phyloP scores from a whole-genome alignment of 2,888 invertebrate genomes.

The Leptopilina drosophilae region DNA sequence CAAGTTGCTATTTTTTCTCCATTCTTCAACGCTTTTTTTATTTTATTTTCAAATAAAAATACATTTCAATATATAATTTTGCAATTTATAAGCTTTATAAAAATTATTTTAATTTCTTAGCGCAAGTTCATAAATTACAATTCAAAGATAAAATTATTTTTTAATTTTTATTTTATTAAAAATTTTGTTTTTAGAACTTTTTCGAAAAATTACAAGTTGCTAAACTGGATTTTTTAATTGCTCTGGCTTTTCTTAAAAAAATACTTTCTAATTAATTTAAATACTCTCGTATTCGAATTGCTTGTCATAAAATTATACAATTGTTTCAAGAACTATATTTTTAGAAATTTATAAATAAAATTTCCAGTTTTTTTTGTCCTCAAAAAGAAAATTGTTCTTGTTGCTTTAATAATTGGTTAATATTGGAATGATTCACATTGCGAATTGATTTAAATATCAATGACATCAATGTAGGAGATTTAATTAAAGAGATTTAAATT shows the following conservation, averaged over 20 bases:
- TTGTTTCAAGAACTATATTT: not conserved
- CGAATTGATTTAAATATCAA: not conserved
- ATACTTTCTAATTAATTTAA: slow-evolving; percentile 11
- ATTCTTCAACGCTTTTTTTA: too few species aligned
- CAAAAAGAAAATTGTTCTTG: not conserved
- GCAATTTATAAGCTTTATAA: too few species aligned
- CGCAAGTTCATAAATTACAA: too few species aligned
- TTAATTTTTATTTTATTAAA: too few species aligned
- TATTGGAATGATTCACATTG: not conserved
- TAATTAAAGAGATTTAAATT: not conserved
- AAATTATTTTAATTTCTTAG: too few species aligned
- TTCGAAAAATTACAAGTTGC: not conserved
- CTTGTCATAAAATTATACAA: not conserved
- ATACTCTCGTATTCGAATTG: not conserved
- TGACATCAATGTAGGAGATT: not conserved
- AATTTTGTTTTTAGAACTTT: not conserved
- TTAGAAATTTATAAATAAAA: not conserved
- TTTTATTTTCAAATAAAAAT: too few species aligned
- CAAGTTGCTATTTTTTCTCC: too few species aligned
- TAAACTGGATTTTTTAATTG: slow-evolving; percentile 12
- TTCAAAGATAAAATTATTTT: too few species aligned
- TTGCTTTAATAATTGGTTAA: not conserved
- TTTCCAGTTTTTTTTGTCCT: not conserved
- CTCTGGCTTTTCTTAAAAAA: not conserved
- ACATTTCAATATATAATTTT: too few species aligned